phyloP scores from a whole-genome alignment of 2,797 vertebrate genomes.

The Clangula hyemalis region DNA sequence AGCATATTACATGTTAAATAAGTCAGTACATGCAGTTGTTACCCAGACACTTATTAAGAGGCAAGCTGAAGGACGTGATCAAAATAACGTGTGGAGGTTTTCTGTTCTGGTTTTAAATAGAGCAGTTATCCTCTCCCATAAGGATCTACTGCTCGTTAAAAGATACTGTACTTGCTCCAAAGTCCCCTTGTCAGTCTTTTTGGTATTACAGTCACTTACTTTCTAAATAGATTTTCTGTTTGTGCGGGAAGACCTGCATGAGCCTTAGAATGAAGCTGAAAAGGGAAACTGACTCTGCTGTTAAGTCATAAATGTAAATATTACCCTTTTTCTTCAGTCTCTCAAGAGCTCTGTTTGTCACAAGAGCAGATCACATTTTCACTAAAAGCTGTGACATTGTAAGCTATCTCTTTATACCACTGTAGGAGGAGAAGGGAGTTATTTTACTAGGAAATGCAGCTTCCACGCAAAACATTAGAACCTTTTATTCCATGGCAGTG shows the following conservation, averaged over 20 bases:
- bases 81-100: background rate
- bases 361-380: background rate
- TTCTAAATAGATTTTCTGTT: conserved; percentile 6
- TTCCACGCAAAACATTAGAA: background rate
- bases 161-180: background rate
- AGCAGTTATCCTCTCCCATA: background rate
- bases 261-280: background rate
- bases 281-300: background rate
- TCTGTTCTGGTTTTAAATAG: background rate
- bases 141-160: background rate
- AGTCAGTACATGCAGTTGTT: background rate
- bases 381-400: background rate
- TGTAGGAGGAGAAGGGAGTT: background rate
- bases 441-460: background rate
- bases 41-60: background rate
- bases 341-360: background rate
- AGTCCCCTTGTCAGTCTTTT: conserved; percentile 16
- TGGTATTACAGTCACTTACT: conserved; percentile 40
- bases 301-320: background rate
- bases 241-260: background rate
- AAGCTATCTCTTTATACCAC: background rate
- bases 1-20: background rate
- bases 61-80: background rate
- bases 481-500: background rate
- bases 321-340: background rate